Percentiles rank a stretch among this genome's conserved stretches.
Evolutionary conservation across 2,797 vertebrate genomes (phyloP).

Genomic region (Cichlasoma orientale): DNA sequence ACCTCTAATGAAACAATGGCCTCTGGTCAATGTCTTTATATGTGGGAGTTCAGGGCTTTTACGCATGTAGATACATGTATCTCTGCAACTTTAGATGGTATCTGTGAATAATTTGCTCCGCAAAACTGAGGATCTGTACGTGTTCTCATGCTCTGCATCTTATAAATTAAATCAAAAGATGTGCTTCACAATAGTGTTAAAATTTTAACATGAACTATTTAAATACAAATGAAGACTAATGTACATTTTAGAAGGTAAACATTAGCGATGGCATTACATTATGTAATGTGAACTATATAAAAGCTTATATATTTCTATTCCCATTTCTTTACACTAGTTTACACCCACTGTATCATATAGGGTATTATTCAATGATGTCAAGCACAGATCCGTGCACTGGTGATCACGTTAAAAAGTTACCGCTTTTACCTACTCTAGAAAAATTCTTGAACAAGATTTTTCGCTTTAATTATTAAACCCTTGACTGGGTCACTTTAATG

Average conservation of each 20-base stretch:
- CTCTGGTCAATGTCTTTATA: constrained; percentile 38
- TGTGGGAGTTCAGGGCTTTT: constrained; percentile 12
- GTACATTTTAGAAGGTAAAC: background rate
- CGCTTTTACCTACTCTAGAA: background rate
- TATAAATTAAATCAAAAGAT: background rate
- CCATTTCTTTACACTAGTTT: background rate
- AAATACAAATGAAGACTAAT: background rate
- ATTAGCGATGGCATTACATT: background rate
- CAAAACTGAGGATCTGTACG: background rate
- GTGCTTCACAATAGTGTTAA: background rate
- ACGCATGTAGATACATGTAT: background rate
- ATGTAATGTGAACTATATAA: background rate
- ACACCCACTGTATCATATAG: background rate
- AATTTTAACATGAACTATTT: background rate
- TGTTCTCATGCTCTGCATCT: too few relatives aligned
- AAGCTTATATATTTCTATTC: background rate
- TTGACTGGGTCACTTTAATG: constrained; percentile 61
- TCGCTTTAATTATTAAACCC: constrained; percentile 13
- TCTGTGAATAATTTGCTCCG: background rate
- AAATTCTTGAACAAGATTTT: background rate
- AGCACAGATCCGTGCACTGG: background rate
- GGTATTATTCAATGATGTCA: background rate
- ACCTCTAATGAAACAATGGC: constrained; percentile 61
- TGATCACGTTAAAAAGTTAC: background rate
- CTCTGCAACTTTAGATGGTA: background rate